Evolutionary conservation across 1,140 invertebrate genomes (phyloP), one percentile per base, ranked within the genome.

Genomic region (Proctacanthus coquilletti): DNA sequence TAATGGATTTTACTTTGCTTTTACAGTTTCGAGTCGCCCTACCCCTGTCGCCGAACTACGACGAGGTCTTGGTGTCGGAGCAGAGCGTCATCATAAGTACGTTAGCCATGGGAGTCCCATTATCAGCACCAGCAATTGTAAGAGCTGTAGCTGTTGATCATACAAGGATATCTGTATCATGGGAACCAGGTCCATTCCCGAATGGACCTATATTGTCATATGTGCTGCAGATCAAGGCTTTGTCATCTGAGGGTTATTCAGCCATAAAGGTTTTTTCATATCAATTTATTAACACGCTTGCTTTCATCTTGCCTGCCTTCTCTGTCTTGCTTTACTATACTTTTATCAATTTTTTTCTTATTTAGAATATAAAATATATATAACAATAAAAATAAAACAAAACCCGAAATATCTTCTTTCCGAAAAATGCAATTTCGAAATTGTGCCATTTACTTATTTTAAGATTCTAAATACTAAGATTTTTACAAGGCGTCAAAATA

Each of bases 201-300:
- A 91, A 91, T 59, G 87, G 85, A 37, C 84, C 81, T 41, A 66
- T 94, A 43, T 71, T 88, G 31, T 84, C 83, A 30, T 92, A 89
- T 64, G 75, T 80, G 34, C 62, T 89, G 31, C 69, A 77, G 47
- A 67, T 82, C 15, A 64, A 67, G 29, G 70, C 74, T 44, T 63
- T 63, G 19, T 60, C 65, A 27, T 63, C 64, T 5, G 68, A 68
- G 46, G 71, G 72, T 38, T 55, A 53, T 21, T 33, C 18, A 36
- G 21, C 13, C 13, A 4, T 18, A 29, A n/a, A 5, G 14, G 20
- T 9, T 30, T 29, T 20, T 37, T 27, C 18, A 3, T 5, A 34
- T 40, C n/a, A n/a, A n/a, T n/a, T n/a, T n/a, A n/a, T n/a, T n/a
- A n/a, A n/a, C n/a, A n/a, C n/a, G n/a, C n/a, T n/a, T n/a, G n/a